Base-by-base conservation (phyloP, 1,140 invertebrate genomes). In the Elymnias hypermnestra region DNA sequence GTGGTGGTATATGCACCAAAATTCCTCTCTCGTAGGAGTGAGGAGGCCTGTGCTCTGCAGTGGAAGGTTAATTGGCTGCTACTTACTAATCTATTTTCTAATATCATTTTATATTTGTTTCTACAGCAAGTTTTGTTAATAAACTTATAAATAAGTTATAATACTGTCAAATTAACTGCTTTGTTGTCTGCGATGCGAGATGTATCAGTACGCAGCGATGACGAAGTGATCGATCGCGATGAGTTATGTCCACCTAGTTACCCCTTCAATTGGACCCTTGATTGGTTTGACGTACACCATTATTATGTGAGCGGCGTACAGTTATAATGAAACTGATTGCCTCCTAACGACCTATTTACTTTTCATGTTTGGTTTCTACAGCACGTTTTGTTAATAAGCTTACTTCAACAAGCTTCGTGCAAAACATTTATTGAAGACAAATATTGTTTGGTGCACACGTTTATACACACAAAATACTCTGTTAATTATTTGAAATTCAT, bases 231-330 rank as follows among this genome's bases (percentile, higher is more conserved):
- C 74, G 75, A 76, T 78, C 70, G 68, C 67, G 51, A 63, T 68
- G 70, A 73, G 70, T 79, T 79, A 75, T 65, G 70, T 77, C 75
- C 75, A 79, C 72, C 73, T 78, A 76, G 79, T 83, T 82, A 82
- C 72, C 81, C 72, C 69, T 76, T 78, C 81, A 81, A 84, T 81
- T 81, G 77, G 63, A 66, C 64, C 67, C 68, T 68, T 76, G 77
- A 84, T 84, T 82, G 79, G 72, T 82, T 75, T 73, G 79, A 84
- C 77, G 75, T 78, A 58, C 26, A 29, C 66, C 68, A 70, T 76
- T 77, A 75, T 76, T 70, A 69, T 69, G 57, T 61, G 60, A 58
- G 63, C 58, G 38, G 48, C 54, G 65, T 61, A 56, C 57, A 53
- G 57, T 64, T 71, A 72, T 72, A 82, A 73, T 81, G 71, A 63